Conservation (phyloP, 2,888 invertebrate genomes). For the Euproctis similis region DNA sequence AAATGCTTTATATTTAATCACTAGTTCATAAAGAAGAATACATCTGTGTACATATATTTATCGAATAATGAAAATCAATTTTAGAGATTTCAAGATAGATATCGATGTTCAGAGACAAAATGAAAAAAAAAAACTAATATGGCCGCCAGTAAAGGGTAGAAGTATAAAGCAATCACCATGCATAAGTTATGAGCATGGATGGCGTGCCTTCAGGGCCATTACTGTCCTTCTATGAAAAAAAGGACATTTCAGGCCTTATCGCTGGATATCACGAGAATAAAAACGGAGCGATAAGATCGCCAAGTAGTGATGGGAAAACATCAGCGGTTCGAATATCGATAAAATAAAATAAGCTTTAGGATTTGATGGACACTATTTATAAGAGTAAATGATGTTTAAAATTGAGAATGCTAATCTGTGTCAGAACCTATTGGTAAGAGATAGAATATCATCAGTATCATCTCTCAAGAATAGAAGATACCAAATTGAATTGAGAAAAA, state of each 20-base stretch:
- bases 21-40: too few relatives aligned
- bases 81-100: constrained; percentile 23
- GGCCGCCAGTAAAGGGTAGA: constrained; percentile 59
- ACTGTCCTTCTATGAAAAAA: constrained; percentile 73
- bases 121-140: constrained; percentile 25
- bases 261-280: constrained; percentile 73
- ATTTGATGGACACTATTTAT: too few relatives aligned
- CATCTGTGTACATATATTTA: too few relatives aligned
- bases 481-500: too few relatives aligned
- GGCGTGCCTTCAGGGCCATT: constrained; percentile 68
- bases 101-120: constrained; percentile 24
- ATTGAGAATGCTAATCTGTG: too few relatives aligned
- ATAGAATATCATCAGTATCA: too few relatives aligned
- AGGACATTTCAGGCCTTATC: constrained; percentile 71
- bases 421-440: too few relatives aligned
- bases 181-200: constrained; percentile 67
- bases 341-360: too few relatives aligned
- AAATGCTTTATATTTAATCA: too few relatives aligned
- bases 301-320: constrained; percentile 18
- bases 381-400: too few relatives aligned
- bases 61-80: constrained; percentile 6
- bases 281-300: constrained; percentile 67
- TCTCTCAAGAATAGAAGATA: too few relatives aligned
- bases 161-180: constrained; percentile 64
- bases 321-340: background rate